Percentiles rank a stretch among this genome's conserved stretches.
Evolutionary conservation across 2,888 invertebrate species (phyloP).

Genomic region (Diploptera punctata): DNA sequence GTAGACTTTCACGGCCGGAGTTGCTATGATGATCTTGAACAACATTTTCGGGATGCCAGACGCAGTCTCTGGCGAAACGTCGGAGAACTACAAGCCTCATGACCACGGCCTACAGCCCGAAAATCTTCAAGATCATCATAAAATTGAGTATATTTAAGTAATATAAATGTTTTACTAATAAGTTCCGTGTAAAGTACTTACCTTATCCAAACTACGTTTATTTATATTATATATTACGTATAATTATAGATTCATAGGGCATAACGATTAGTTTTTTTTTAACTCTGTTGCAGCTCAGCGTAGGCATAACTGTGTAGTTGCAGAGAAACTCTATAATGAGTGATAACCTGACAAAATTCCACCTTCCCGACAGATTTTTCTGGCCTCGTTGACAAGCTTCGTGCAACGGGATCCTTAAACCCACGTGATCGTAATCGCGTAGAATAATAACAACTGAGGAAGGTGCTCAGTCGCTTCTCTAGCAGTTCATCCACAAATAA

Average conservation of each 20-base stretch:
- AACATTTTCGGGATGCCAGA: no score
- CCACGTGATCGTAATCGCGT: not conserved
- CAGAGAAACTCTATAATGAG: not conserved
- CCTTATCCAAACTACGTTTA: no score
- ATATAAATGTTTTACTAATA: no score
- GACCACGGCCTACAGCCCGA: no score
- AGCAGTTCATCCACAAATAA: not conserved
- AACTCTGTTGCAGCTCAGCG: not conserved
- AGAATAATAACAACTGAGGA: not conserved
- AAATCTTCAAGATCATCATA: no score
- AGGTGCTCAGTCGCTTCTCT: not conserved
- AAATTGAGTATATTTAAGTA: not conserved
- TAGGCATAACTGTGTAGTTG: not conserved
- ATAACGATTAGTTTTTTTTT: not conserved
- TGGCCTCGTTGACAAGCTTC: not conserved
- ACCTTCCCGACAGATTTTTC: not conserved
- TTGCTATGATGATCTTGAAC: no score
- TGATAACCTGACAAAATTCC: not conserved
- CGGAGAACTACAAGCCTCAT: no score
- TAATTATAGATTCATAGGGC: not conserved
- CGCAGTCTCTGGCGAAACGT: no score
- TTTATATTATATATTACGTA: not conserved
- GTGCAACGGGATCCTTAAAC: not conserved
- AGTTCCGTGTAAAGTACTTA: no score
- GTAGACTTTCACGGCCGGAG: no score